Base-by-base conservation (phyloP, 1,140 invertebrate genomes). In the Druon quercuslanigerum region DNA sequence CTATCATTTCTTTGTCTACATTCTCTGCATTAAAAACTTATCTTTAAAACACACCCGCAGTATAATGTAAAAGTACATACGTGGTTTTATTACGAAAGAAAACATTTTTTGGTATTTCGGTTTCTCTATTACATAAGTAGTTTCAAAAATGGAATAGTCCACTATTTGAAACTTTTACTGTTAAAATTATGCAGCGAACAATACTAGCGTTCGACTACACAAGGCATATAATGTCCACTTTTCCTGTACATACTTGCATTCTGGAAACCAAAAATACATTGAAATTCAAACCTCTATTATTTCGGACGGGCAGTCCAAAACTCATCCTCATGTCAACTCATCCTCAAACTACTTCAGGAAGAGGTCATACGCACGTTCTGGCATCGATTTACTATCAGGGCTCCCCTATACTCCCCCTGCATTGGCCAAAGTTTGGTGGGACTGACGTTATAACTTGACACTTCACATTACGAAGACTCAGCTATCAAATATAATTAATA, bases 51-150 rank as follows among this genome's bases (percentile, higher is more conserved):
- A 66, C 60, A 66, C 25, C 40, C 25, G 60, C 60, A 66, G 52
- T 66, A 9, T 46, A 46, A 46, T 46, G 40, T 11, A 46, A 46
- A 46, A 46, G 6, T 46, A 46, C 40, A 46, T 46, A 46, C 40
- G 40, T 46, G 40, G 40, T 46, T 46, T 56, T 20, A 17, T 51
- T 40, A 74, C 71, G 40, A 79, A 79, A 77, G 75, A 77, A 81
- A 76, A 7, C 71, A 75, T 2, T 79, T 76, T 82, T 80, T 66
- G n/a, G 50, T 77, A 75, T 51, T 78, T 71, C 52, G 73, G 71
- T 70, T 70, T 75, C 12, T 75, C 19, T 73, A 75, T 51, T 25
- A 40, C 33, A 66, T 40, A 66, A 66, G n/a, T 66, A 66, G 60
- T 40, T 40, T 66, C 57, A 60, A 60, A 60, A 60, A 66, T 40